Base-by-base conservation (phyloP, 2,888 invertebrate genomes). In the Stenotaenia linearis region DNA sequence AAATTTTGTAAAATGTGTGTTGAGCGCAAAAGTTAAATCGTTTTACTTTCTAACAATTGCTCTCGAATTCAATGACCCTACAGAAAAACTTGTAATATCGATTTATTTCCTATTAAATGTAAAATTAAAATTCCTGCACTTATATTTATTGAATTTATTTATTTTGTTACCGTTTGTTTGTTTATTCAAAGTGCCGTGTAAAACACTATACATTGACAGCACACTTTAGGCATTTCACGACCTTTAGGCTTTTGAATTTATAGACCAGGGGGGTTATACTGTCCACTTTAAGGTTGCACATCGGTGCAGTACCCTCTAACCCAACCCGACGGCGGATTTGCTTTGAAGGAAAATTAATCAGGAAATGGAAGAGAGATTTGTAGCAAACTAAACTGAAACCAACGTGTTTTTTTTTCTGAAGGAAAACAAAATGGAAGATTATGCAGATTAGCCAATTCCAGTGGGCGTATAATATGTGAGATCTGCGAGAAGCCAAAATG, bases 361-460 rank as follows among this genome's bases (percentile, higher is more conserved):
- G 4, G 69, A 23, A 69, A 69, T 69, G 69, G 69, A 69, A 69
- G 12, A 69, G 28, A 69, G 69, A 69, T 69, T 69, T 69, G 69
- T n/a, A 25, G 69, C 50, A 50, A 50, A 32, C 32, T 4, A 32
- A 50, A 50, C 50, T 50, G 18, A n/a, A 50, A 50, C 15, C 21
- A n/a, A 9, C 21, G n/a, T 50, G 7, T 50, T 18, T 21, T n/a
- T 6, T 7, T 50, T 15, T 50, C 10, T 25, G 9, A 15, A 28
- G 28, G 69, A 69, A 69, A 69, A 69, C 69, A 69, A 69, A 69
- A 69, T 69, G 69, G 69, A 69, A 28, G 28, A 69, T 69, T 69
- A 69, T 69, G 69, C 69, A 69, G 69, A 69, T 69, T 69, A 69
- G 69, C n/a, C 25, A 28, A 69, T 28, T 28, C 15, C 9, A 28